Base-by-base conservation (phyloP, 2,797 vertebrate species). In the Xiphophorus birchmanni region DNA sequence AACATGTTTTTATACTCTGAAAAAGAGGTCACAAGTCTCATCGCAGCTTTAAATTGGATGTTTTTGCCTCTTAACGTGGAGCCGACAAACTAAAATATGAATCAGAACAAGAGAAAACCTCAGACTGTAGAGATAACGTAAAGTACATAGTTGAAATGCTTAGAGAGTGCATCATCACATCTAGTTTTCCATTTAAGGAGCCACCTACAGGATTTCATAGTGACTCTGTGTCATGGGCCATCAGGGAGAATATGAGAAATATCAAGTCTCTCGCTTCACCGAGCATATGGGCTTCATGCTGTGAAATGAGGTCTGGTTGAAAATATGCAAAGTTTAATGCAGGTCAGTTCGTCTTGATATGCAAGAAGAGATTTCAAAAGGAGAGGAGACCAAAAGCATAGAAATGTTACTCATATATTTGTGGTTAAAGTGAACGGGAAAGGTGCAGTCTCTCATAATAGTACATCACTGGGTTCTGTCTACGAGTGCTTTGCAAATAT, bases 191-290 rank as follows among this genome's bases (percentile, higher is more conserved):
- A 87, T 87, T 87, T 80, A 89, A 87, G 58, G 83, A 87, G 69
- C 83, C 87, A 84, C 89, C 91, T 83, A 80, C 80, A 81, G 76
- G 83, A 92, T 93, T 93, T 92, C 90, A 94, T 17, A 29, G 86
- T 21, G 26, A 50, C 73, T 80, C 72, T 3, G 11, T 84, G 77
- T 76, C 82, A 85, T 75, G 88, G 74, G 47, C 83, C 77, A 87
- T 85, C 87, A 73, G 45, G 54, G 73, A 85, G 83, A 90, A 86
- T 85, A 76, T 81, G 73, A 52, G 80, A 75, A 83, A 77, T 82
- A 88, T 80, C 73, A 79, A 90, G 87, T 77, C 76, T 44, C 76
- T 86, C 18, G 11, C 77, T 83, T 82, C 82, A 76, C 75, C 76
- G 76, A 54, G 77, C 63, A 35, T 52, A 76, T 69, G 63, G 52